phyloP scores from a whole-genome alignment of 2,113 vertebrate genomes.

The Sinocyclocheilus grahami region DNA sequence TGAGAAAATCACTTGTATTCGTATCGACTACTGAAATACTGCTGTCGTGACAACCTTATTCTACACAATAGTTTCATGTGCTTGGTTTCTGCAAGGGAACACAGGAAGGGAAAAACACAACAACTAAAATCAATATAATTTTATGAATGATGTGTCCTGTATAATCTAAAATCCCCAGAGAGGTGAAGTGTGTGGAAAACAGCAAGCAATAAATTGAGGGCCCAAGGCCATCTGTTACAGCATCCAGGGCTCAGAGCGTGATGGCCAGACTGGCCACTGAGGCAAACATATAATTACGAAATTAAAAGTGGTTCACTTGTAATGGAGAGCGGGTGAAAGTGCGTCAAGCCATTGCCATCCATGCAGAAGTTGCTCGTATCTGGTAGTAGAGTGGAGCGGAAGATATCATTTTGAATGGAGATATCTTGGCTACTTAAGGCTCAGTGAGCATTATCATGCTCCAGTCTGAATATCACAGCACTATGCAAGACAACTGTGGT shows the following conservation, averaged over 20 bases:
- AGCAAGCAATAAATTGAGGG: constrained; percentile 36
- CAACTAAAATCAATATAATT: constrained; percentile 14
- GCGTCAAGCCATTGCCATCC: neutral
- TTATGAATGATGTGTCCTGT: constrained; percentile 29
- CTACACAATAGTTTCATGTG: neutral
- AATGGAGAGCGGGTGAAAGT: constrained; percentile 1
- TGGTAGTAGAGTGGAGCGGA: neutral
- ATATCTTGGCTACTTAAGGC: constrained; percentile 36
- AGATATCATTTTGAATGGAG: neutral
- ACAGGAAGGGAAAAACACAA: neutral
- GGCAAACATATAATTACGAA: constrained; percentile 30
- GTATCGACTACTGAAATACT: neutral
- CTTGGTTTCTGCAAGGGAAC: neutral
- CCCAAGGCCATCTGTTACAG: constrained; percentile 16
- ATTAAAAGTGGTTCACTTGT: constrained; percentile 12
- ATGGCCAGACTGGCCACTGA: neutral
- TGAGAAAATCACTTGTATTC: neutral
- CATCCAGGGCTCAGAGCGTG: neutral
- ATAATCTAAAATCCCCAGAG: constrained; percentile 32
- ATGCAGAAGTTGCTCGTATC: neutral
- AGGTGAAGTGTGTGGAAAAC: constrained; percentile 30
- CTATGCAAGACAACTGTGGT: neutral
- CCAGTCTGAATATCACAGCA: constrained; percentile 9
- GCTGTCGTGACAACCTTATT: neutral
- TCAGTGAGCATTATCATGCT: constrained; percentile 13